Base-by-base conservation (phyloP, 2,888 invertebrate species). In the Creontiades dilutus region DNA sequence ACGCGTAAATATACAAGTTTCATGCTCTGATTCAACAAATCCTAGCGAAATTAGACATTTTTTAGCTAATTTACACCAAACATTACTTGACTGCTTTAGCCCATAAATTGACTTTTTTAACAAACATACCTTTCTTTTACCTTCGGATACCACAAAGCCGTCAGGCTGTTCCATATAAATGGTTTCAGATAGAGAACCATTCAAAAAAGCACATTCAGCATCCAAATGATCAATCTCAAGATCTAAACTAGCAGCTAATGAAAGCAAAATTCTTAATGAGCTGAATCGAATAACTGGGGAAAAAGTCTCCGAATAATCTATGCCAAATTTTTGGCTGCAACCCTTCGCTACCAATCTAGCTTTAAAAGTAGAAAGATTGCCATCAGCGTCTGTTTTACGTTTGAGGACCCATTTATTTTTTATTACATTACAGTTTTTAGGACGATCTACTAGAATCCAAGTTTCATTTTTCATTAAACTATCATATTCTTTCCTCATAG, bases 261-360 rank as follows among this genome's bases (percentile, higher is more conserved):
- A 91, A 9, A 93, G 87, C 23, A 85, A 46, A 37, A 85, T 28
- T 14, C 85, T 55, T 11, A 85, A 37, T 9, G 57, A 61, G 27
- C 57, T 55, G 2, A 61, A 19, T 27, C 85, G 57, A 9, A 85
- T 85, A 0, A 85, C 85, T 5, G 85, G 85, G 7, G 85, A 85
- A 88, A 92, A 93, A 0, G 92, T 92, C 89, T 93, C 92, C 46
- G 92, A 90, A 90, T 86, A 86, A 16, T 86, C 86, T n/a, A 61
- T 12, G 13, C 86, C 86, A 61, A 61, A 86, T 28, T 55, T n/a
- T 57, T 86, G 86, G 13, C 61, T 57, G 16, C 57, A 86, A 1
- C 86, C 86, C 27, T 61, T 55, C 2, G 86, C 86, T 12, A 86
- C 86, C 9, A 93, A 89, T 23, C 93, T 86, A 19, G 93, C 92